Conservation (phyloP, 2,797 vertebrate species). For the Xenops minutus region DNA sequence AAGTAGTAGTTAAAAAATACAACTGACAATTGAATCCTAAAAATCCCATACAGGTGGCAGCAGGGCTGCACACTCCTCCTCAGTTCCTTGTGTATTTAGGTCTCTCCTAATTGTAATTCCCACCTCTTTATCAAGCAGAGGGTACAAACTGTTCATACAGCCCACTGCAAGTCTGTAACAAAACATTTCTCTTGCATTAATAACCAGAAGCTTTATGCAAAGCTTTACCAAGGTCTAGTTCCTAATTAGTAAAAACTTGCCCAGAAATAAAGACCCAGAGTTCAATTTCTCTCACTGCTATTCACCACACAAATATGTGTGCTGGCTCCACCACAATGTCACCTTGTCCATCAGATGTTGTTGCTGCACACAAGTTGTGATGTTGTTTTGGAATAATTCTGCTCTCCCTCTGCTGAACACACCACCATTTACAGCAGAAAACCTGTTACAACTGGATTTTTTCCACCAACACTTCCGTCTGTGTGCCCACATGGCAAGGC, state of each 20-base stretch:
- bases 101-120: background rate
- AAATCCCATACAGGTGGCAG: background rate
- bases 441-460: slow-evolving; percentile 25
- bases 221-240: background rate
- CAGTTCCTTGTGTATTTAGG: background rate
- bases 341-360: background rate
- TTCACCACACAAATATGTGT: background rate
- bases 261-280: background rate
- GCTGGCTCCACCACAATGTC: background rate
- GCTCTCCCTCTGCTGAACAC: background rate
- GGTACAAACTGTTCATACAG: background rate
- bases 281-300: rapidly evolving
- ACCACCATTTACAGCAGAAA: background rate
- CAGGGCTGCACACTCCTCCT: background rate
- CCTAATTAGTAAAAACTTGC: background rate
- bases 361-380: background rate
- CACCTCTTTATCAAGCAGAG: background rate
- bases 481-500: background rate
- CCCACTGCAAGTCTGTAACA: background rate
- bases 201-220: background rate
- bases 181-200: background rate
- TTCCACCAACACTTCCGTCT: background rate
- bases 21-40: background rate
- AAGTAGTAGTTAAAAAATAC: background rate
- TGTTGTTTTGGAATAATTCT: slow-evolving; percentile 8